These are phyloP conservation scores for Tenthredo amoena DNA, from an alignment of 2,888 invertebrate species.

Conservation along the genomic window DNA sequence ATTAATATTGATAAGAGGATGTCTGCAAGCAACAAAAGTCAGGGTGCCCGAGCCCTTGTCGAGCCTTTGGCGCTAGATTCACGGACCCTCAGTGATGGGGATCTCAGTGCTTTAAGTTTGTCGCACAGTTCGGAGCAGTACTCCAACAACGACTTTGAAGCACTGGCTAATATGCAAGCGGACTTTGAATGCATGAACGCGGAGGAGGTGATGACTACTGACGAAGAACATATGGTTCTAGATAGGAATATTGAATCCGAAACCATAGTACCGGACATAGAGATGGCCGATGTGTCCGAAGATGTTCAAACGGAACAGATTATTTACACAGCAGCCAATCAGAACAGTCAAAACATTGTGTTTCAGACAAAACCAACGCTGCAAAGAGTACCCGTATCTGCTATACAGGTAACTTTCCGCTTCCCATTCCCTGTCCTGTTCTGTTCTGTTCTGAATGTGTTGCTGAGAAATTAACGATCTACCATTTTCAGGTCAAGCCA, in stretches of 20 bases:
- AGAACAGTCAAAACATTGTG: slow-evolving; percentile 71
- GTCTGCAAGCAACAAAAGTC: slow-evolving; percentile 70
- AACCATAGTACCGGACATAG: slow-evolving; percentile 71
- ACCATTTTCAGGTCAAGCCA: slow-evolving; percentile 67
- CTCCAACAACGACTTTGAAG: slow-evolving; percentile 74
- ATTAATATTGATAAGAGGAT: slow-evolving; percentile 61
- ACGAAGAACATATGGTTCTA: slow-evolving; percentile 65
- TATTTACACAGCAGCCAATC: slow-evolving; percentile 70
- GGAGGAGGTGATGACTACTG: slow-evolving; percentile 75
- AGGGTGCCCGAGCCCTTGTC: slow-evolving; percentile 69
- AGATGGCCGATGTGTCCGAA: slow-evolving; percentile 72
- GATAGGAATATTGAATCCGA: slow-evolving; percentile 67
- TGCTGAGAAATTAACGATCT: not conserved
- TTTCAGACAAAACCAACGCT: slow-evolving; percentile 75
- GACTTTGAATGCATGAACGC: slow-evolving; percentile 77
- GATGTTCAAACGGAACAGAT: slow-evolving; percentile 71
- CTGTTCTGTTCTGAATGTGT: slow-evolving; percentile 30
- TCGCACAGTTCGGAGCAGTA: slow-evolving; percentile 70
- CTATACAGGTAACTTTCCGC: slow-evolving; percentile 67
- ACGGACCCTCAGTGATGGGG: slow-evolving; percentile 70
- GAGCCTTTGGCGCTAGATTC: slow-evolving; percentile 71
- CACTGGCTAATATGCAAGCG: slow-evolving; percentile 77
- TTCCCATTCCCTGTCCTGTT: not conserved
- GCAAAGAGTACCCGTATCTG: slow-evolving; percentile 72
- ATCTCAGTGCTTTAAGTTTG: slow-evolving; percentile 71